A percentile compares a stretch with the other conserved stretches of the same genome.
phyloP scores from a whole-genome alignment of 2,113 vertebrate genomes.

The Erinaceus europaeus region DNA sequence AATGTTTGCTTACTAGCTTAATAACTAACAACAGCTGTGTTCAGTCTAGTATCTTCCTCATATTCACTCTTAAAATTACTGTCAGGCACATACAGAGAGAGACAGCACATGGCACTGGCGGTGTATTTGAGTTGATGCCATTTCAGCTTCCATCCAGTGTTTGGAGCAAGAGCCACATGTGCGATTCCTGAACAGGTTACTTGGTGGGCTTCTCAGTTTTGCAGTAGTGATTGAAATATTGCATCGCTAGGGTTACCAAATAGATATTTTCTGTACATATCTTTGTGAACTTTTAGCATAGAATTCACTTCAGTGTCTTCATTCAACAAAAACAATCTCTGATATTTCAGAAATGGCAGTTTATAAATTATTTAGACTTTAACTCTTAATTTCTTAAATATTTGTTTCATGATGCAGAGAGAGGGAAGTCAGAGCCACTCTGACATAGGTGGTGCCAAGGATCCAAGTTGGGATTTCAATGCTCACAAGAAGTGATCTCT shows the following conservation, averaged over 20 bases:
- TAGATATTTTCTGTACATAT: neutral
- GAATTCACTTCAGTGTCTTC: neutral
- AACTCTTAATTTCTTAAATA: neutral
- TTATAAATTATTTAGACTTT: neutral
- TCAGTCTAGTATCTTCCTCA: constrained; percentile 31
- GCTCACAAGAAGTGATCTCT: too few relatives aligned
- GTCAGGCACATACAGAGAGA: neutral
- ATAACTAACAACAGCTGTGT: constrained; percentile 10
- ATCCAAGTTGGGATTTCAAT: too few relatives aligned
- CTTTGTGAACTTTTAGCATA: neutral
- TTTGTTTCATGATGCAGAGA: too few relatives aligned
- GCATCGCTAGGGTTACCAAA: neutral
- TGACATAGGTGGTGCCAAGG: too few relatives aligned
- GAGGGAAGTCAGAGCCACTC: too few relatives aligned
- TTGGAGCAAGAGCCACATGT: neutral
- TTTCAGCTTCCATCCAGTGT: neutral
- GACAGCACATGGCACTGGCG: neutral
- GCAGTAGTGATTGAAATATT: neutral
- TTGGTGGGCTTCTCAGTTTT: neutral
- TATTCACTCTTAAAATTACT: constrained; percentile 12
- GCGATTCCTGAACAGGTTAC: neutral
- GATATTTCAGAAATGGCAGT: neutral
- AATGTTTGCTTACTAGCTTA: constrained; percentile 38
- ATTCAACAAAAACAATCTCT: neutral
- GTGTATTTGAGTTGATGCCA: neutral